Percentiles rank a stretch among this genome's conserved stretches.
phyloP scores from a whole-genome alignment of 1,140 invertebrate genomes.

The Drosophila orena region DNA sequence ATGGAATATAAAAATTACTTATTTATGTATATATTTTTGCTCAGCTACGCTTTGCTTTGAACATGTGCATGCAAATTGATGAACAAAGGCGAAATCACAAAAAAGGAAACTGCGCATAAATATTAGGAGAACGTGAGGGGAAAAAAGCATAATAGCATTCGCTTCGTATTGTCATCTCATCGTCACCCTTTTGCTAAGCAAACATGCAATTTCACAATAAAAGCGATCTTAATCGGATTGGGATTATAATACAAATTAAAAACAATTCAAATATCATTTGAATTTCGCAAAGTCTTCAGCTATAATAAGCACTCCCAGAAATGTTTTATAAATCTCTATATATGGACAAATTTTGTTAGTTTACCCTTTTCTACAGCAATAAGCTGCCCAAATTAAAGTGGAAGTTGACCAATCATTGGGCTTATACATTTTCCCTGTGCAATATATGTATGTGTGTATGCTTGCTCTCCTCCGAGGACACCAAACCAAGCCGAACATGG shows the following conservation, averaged over 20 bases:
- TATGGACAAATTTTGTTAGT: too few relatives aligned
- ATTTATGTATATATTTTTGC: conserved; percentile 75
- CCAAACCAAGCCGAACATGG: neutral
- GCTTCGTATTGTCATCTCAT: neutral
- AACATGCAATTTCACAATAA: neutral
- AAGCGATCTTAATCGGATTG: too few relatives aligned
- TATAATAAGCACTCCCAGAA: too few relatives aligned
- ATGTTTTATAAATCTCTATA: too few relatives aligned
- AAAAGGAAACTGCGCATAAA: conserved; percentile 41
- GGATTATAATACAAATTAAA: too few relatives aligned
- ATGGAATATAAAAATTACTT: conserved; percentile 74
- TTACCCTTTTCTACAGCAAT: too few relatives aligned
- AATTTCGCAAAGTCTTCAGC: too few relatives aligned
- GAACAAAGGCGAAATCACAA: conserved; percentile 43
- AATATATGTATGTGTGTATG: too few relatives aligned
- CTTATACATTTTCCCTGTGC: neutral
- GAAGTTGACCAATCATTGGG: neutral
- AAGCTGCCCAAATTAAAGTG: neutral
- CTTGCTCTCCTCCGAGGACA: neutral
- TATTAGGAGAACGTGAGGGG: conserved; percentile 36
- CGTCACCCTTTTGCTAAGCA: neutral
- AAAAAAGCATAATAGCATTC: conserved; percentile 2
- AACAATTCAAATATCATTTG: too few relatives aligned
- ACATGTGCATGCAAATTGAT: conserved; percentile 53
- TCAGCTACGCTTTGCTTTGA: conserved; percentile 60